A percentile compares a stretch with the other conserved stretches of the same genome.
Evolutionary conservation across 2,797 vertebrate species (phyloP).

Genomic region (Taenioides sp.): DNA sequence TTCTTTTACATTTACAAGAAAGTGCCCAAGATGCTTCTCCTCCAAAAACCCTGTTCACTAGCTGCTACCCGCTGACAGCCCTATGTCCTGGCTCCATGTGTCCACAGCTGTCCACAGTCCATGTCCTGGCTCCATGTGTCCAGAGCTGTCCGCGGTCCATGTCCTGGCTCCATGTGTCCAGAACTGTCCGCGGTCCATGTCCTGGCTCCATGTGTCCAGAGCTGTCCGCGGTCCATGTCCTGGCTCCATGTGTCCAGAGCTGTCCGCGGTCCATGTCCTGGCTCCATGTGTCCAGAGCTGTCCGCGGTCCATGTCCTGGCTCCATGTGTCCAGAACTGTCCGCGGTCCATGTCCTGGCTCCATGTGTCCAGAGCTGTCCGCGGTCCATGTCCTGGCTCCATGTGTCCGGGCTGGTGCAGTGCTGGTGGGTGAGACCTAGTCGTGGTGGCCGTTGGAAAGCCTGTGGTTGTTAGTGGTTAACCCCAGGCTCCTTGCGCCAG

Average conservation of each 20-base stretch:
- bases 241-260: too few relatives aligned
- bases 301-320: constrained; percentile 52
- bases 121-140: constrained; percentile 61
- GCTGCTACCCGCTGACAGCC: neutral
- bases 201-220: constrained; percentile 63
- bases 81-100: constrained; percentile 26
- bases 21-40: constrained; percentile 31
- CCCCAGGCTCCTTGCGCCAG: constrained; percentile 60
- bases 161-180: too few relatives aligned
- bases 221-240: too few relatives aligned
- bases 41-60: constrained; percentile 39
- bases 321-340: constrained; percentile 56
- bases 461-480: constrained; percentile 71
- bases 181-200: constrained; percentile 20
- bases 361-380: too few relatives aligned
- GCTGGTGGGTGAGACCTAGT: constrained; percentile 55
- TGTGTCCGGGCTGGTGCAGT: constrained; percentile 47
- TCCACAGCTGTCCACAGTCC: neutral
- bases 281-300: constrained; percentile 47
- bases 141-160: too few relatives aligned
- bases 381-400: constrained; percentile 59
- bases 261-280: constrained; percentile 42
- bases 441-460: constrained; percentile 62
- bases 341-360: too few relatives aligned
- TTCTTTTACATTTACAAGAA: constrained; percentile 37